A percentile compares a stretch with the other conserved stretches of the same genome.
phyloP scores from a whole-genome alignment of 2,888 invertebrate genomes.

The Oligia strigilis region DNA sequence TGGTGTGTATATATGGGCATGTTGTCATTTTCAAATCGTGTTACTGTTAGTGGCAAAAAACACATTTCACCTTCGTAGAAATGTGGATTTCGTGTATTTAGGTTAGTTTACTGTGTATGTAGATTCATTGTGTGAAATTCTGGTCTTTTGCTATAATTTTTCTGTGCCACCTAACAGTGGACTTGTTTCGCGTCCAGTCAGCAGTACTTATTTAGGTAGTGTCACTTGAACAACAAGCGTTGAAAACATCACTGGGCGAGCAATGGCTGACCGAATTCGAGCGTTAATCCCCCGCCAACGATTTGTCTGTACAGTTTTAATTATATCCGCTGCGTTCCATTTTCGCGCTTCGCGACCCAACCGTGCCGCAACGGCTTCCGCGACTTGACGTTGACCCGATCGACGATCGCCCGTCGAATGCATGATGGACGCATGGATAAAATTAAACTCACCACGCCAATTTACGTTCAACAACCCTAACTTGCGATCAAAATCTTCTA shows the following conservation, averaged over 20 bases:
- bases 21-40: constrained; percentile 22
- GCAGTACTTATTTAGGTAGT: constrained; percentile 42
- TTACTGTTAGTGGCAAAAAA: constrained; percentile 5
- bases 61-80: constrained; percentile 22
- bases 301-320: constrained; percentile 87
- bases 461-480: constrained; percentile 76
- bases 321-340: constrained; percentile 90
- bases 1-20: constrained; percentile 10
- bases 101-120: constrained; percentile 12
- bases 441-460: constrained; percentile 76
- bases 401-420: constrained; percentile 80
- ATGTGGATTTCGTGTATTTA: constrained; percentile 27
- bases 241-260: constrained; percentile 61
- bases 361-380: constrained; percentile 83
- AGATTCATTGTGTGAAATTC: constrained; percentile 13
- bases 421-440: constrained; percentile 71
- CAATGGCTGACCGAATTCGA: constrained; percentile 82
- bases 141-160: neutral
- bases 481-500: constrained; percentile 52
- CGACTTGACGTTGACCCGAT: constrained; percentile 77
- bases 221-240: constrained; percentile 54
- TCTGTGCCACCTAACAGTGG: constrained; percentile 5
- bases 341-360: constrained; percentile 83
- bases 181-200: constrained; percentile 23
- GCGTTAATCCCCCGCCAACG: constrained; percentile 83